Base-by-base conservation (phyloP, 2,797 vertebrate genomes). In the Coracias cyanogaster region DNA sequence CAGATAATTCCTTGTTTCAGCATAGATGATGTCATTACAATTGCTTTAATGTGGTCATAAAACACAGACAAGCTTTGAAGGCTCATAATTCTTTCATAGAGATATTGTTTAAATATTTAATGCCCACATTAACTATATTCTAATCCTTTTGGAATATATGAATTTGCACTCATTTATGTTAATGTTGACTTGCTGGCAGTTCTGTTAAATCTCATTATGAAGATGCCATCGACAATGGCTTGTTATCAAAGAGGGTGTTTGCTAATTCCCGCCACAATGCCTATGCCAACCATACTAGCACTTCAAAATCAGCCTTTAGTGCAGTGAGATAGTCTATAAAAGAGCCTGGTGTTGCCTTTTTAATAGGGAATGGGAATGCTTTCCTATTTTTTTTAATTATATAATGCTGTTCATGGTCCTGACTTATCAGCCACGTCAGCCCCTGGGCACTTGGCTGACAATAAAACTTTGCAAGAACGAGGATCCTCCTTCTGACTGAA, bases 101-200 rank as follows among this genome's bases (percentile, higher is more conserved):
- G 86, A 95, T 87, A 96, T 91, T 92, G 93, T 95, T 97, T 97
- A 96, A 97, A 97, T 97, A 96, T 97, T 97, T 98, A 96, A 97
- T 95, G 86, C 76, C 62, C 45, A 74, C 88, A 96, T 94, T 97
- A 97, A 97, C 94, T 92, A 92, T 90, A 94, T 91, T 91, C 92
- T 93, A 97, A 97, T 96, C 95, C 96, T 91, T 96, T 92, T 86
- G 81, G 90, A 95, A 94, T 78, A 72, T 69, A 86, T 70, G 55
- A 91, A 93, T 92, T 95, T 94, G 88, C 90, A 92, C 76, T 92
- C 66, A 94, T 97, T 97, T 96, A 91, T 97, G 97, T 97, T 95
- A 57, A 91, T 95, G 97, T 72, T 81, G 60, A 85, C 76, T 39
- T 16, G 65, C 80, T 89, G 89, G 89, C 74, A 62, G 71, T 95